These are phyloP conservation scores for Alces alces DNA, from an alignment of 2,113 vertebrate genomes.

Conservation along the genomic window DNA sequence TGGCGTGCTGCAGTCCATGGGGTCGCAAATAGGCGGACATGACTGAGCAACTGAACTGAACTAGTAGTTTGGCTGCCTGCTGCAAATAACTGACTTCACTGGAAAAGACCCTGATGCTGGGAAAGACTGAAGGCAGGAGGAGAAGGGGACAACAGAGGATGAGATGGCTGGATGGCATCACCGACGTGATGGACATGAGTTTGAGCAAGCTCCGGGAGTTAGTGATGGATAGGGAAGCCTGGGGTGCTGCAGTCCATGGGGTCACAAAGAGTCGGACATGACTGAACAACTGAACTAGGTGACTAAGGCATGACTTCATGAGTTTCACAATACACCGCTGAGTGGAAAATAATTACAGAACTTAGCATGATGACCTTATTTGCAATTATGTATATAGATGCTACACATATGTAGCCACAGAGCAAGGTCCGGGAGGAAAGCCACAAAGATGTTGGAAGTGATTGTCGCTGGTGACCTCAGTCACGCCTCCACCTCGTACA, in stretches of 20 bases:
- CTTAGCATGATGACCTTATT: rapidly evolving
- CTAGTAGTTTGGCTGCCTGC: too few relatives aligned
- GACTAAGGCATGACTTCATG: not conserved
- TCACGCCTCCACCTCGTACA: rapidly evolving
- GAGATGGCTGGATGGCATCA: too few relatives aligned
- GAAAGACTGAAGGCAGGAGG: too few relatives aligned
- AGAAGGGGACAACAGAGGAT: too few relatives aligned
- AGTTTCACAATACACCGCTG: not conserved
- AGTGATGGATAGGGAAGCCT: too few relatives aligned
- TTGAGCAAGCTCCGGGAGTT: too few relatives aligned
- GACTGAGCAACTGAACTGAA: not conserved
- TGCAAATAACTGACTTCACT: too few relatives aligned
- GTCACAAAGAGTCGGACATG: too few relatives aligned
- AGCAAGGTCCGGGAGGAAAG: not conserved
- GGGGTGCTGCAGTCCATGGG: too few relatives aligned
- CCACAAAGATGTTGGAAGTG: rapidly evolving
- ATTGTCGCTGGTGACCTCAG: not conserved
- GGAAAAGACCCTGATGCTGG: too few relatives aligned
- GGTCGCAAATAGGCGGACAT: not conserved
- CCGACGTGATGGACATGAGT: too few relatives aligned
- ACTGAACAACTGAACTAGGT: not conserved
- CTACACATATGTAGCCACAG: rapidly evolving
- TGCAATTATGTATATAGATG: not conserved
- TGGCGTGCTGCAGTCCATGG: not conserved
- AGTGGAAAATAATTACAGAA: not conserved